Evolutionary conservation across 2,888 invertebrate species (phyloP).

Genomic region (Augiades crinisus): DNA sequence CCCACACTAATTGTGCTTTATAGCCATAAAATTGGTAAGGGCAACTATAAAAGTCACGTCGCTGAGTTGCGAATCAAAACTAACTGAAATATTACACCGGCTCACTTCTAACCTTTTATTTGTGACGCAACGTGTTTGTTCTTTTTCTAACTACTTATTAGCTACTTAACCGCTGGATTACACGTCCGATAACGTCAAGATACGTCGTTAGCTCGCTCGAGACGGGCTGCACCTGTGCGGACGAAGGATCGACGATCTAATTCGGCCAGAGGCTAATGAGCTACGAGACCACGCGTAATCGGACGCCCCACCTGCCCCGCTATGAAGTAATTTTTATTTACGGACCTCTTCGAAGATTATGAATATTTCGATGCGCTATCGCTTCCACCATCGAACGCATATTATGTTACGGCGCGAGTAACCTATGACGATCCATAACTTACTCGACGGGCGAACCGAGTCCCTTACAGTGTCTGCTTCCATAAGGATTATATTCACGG

Average conservation of each 20-base stretch:
- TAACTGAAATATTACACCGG: background rate
- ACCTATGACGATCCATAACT: slow-evolving; percentile 63
- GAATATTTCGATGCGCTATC: slow-evolving; percentile 69
- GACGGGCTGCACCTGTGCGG: slow-evolving; percentile 63
- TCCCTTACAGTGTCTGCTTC: slow-evolving; percentile 34
- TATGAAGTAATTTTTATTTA: slow-evolving; percentile 75
- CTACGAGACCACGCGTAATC: slow-evolving; percentile 53
- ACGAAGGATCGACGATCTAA: slow-evolving; percentile 52
- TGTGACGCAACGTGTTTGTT: slow-evolving; percentile 24
- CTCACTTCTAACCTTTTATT: slow-evolving; percentile 13
- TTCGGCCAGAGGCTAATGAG: slow-evolving; percentile 69
- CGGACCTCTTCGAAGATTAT: slow-evolving; percentile 70
- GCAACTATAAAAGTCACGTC: slow-evolving; percentile 11
- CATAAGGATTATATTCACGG: slow-evolving; percentile 31
- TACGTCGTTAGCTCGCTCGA: slow-evolving; percentile 44
- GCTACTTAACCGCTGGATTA: slow-evolving; percentile 59
- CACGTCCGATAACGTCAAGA: slow-evolving; percentile 63
- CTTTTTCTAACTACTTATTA: slow-evolving; percentile 40
- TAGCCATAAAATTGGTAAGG: slow-evolving; percentile 40
- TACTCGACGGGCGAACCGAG: slow-evolving; percentile 43
- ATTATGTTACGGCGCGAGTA: slow-evolving; percentile 64
- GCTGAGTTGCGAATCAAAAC: slow-evolving; percentile 8
- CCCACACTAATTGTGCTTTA: slow-evolving; percentile 61
- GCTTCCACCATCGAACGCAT: slow-evolving; percentile 57
- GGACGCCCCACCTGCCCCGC: slow-evolving; percentile 73